Evolutionary conservation across 2,797 vertebrate genomes (phyloP), one percentile per base, ranked within the genome.

Genomic region (Iguana delicatissima): DNA sequence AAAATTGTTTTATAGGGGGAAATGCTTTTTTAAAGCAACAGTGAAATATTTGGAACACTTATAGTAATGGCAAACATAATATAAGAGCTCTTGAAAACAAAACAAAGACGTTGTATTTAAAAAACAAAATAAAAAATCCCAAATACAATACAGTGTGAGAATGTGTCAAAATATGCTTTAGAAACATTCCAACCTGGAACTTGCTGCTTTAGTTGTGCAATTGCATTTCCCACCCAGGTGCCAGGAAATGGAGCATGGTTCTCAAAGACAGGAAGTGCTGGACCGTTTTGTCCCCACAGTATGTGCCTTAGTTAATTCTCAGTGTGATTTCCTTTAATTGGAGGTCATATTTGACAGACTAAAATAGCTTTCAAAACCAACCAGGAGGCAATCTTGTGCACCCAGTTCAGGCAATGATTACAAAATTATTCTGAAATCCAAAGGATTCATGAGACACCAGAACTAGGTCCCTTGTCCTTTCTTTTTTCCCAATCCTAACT

Each of bases 261-360:
- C 94, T 94, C 90, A 95, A 96, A 92, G 91, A 89, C 92, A 87
- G 91, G 86, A 92, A 94, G 35, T 18, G 79, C 64, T 80, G 42
- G 87, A 80, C 7, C 52, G 79, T 91, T 91, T 79, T 0, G 0
- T 89, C 84, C 38, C 29, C 64, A 50, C 52, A 0, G 0, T 6
- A 22, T 55, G 67, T 46, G 32, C 86, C 74, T 93, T 82, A 32
- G n/a, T 92, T 93, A 50, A 91, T 92, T 69, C 7, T 87, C 83
- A 89, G 46, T 73, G 74, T 42, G 72, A 84, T 92, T 94, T 93
- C 84, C 90, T 91, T 90, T 91, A 80, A 55, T 81, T 85, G 89
- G 32, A 91, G n/a, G 14, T 89, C 67, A 89, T 86, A 86, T 24
- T 67, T 85, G 62, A 85, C 16, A 83, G 29, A 57, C 14, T 73